phyloP scores from a whole-genome alignment of 2,797 vertebrate species.

The Notolepis coatsorum region DNA sequence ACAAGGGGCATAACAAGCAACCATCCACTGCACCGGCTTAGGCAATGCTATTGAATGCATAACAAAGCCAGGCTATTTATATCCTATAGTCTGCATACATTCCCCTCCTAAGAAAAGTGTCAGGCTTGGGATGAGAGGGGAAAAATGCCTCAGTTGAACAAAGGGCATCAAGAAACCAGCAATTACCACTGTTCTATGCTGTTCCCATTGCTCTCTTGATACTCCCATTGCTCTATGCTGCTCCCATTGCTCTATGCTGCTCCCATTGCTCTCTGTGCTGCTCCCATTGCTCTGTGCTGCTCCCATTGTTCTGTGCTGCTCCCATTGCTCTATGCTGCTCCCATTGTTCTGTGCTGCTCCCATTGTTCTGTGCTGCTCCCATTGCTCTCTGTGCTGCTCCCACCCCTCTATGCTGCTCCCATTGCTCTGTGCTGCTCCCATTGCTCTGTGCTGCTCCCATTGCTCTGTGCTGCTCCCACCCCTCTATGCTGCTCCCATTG shows the following conservation, averaged over 20 bases:
- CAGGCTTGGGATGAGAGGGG: constrained; percentile 18
- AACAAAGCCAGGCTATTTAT: constrained; percentile 57
- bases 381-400: constrained; percentile 35
- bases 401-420: constrained; percentile 44
- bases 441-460: too few relatives aligned
- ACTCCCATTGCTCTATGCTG: constrained; percentile 44
- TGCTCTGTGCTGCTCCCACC: too few relatives aligned
- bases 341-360: too few relatives aligned
- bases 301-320: too few relatives aligned
- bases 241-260: constrained; percentile 44
- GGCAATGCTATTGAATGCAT: constrained; percentile 24
- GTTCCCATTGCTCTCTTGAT: constrained; percentile 33
- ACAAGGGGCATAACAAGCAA: constrained; percentile 6
- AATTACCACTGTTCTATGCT: constrained; percentile 57
- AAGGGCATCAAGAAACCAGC: constrained; percentile 58
- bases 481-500: too few relatives aligned
- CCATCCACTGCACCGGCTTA: constrained; percentile 3
- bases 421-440: constrained; percentile 38
- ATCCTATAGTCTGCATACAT: constrained; percentile 40
- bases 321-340: too few relatives aligned
- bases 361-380: constrained; percentile 37
- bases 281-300: too few relatives aligned
- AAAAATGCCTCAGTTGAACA: constrained; percentile 44
- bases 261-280: too few relatives aligned
- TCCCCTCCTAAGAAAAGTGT: constrained; percentile 30